phyloP scores from a whole-genome alignment of 2,113 vertebrate species.

The Chaetodon trifascialis region DNA sequence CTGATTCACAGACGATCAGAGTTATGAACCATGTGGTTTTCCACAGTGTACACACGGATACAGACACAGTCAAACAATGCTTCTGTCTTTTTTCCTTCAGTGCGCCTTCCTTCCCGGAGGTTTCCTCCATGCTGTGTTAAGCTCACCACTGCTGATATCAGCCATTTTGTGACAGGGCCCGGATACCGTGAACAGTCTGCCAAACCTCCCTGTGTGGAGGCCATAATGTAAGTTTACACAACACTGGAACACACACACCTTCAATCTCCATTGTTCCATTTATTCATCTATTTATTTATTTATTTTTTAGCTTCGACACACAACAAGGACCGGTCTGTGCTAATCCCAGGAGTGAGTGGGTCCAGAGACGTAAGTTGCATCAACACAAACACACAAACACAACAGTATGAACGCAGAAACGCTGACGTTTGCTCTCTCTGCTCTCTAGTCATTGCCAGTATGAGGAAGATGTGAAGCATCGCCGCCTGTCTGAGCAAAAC shows the following conservation, averaged over 20 bases:
- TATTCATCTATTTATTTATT: neutral
- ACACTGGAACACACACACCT: neutral
- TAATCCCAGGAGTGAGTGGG: neutral
- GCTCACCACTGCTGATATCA: fast-evolving
- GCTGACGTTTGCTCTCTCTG: neutral
- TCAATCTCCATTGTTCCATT: fast-evolving
- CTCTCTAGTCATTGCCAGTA: neutral
- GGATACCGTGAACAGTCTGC: fast-evolving
- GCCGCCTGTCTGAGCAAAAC: neutral
- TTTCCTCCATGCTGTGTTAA: neutral
- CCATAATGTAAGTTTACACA: slow-evolving; percentile 34
- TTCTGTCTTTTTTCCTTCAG: neutral
- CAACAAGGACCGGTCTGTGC: fast-evolving
- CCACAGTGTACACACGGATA: too few species aligned
- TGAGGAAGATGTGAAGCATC: neutral
- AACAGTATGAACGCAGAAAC: neutral
- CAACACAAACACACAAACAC: neutral
- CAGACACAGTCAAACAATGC: too few species aligned
- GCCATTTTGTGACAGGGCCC: fast-evolving
- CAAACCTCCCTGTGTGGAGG: neutral
- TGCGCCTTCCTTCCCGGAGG: fast-evolving
- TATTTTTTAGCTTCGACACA: neutral
- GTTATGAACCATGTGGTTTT: too few species aligned
- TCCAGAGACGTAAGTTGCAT: neutral
- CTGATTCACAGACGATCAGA: too few species aligned